phyloP scores from a whole-genome alignment of 2,888 invertebrate species.

The Netelia fuscicornis region DNA sequence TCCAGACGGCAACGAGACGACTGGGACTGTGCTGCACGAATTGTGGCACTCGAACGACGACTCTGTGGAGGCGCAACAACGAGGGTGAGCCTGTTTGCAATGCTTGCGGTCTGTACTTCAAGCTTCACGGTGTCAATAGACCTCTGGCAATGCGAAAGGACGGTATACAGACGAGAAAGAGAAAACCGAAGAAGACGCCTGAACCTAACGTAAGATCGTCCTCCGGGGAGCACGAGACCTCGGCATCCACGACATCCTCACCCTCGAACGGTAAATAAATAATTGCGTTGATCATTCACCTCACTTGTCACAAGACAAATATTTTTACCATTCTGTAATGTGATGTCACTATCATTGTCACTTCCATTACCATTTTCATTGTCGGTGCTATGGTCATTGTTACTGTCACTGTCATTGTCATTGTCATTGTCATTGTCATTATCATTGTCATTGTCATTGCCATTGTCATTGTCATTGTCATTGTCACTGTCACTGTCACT shows the following conservation, averaged over 20 bases:
- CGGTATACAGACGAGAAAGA: conserved; percentile 97
- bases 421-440: not conserved
- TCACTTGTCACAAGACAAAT: no score
- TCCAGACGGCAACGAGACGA: conserved; percentile 93
- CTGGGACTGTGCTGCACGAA: conserved; percentile 97
- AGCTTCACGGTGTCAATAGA: conserved; percentile 96
- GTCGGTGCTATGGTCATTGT: not conserved
- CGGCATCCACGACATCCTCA: conserved; percentile 80
- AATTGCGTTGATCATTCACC: not conserved
- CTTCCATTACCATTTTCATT: not conserved
- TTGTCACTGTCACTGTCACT: not conserved
- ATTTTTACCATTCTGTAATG: no score
- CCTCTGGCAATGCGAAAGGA: conserved; percentile 98
- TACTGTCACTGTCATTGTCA: not conserved
- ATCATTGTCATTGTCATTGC: not conserved
- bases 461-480: not conserved
- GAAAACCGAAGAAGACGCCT: conserved; percentile 94
- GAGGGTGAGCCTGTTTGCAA: conserved; percentile 99
- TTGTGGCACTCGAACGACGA: conserved; percentile 98
- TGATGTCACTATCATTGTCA: not conserved
- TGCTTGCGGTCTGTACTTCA: conserved; percentile 98
- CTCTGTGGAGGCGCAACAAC: conserved; percentile 98
- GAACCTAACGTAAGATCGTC: conserved; percentile 82
- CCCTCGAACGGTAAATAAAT: conserved; percentile 78
- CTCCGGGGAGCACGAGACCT: conserved; percentile 77